These are phyloP conservation scores for Drosophila azteca DNA, from an alignment of 1,140 invertebrate genomes.

Conservation along the genomic window DNA sequence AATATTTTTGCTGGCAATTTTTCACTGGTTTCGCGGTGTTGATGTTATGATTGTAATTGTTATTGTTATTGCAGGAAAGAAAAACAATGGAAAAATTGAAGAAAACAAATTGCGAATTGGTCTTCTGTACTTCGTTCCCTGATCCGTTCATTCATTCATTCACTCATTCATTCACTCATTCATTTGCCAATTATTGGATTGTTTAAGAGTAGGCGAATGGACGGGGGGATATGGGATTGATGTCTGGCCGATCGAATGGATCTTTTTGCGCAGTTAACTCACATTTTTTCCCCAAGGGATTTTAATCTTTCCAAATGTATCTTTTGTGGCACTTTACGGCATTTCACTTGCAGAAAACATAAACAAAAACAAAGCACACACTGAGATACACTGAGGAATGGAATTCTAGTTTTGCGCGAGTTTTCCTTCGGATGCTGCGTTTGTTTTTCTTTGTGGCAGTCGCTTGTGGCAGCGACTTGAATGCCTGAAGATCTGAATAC, in stretches of 20 bases:
- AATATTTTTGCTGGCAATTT: too few relatives aligned
- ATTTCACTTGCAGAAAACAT: conserved; percentile 5
- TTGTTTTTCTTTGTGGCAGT: neutral
- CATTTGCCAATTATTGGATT: too few relatives aligned
- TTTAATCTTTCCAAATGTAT: conserved; percentile 3
- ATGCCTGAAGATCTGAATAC: conserved; percentile 73
- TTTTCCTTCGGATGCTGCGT: neutral
- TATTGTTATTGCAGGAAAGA: neutral
- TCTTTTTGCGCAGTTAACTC: conserved; percentile 4
- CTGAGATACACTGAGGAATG: neutral
- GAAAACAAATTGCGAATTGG: neutral
- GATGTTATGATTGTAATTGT: too few relatives aligned
- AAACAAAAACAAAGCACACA: conserved; percentile 6
- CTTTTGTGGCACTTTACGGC: neutral
- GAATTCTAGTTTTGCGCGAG: neutral
- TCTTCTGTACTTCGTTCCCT: too few relatives aligned
- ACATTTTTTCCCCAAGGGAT: neutral
- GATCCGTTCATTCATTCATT: too few relatives aligned
- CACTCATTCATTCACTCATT: too few relatives aligned
- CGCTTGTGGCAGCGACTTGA: conserved; percentile 46
- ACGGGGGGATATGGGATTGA: too few relatives aligned
- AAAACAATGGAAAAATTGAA: neutral
- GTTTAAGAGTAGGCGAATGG: too few relatives aligned
- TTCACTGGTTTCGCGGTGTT: too few relatives aligned
- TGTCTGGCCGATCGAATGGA: too few relatives aligned